These are phyloP conservation scores for Helogale parvula DNA, from an alignment of 2,113 vertebrate species.

Conservation along the genomic window DNA sequence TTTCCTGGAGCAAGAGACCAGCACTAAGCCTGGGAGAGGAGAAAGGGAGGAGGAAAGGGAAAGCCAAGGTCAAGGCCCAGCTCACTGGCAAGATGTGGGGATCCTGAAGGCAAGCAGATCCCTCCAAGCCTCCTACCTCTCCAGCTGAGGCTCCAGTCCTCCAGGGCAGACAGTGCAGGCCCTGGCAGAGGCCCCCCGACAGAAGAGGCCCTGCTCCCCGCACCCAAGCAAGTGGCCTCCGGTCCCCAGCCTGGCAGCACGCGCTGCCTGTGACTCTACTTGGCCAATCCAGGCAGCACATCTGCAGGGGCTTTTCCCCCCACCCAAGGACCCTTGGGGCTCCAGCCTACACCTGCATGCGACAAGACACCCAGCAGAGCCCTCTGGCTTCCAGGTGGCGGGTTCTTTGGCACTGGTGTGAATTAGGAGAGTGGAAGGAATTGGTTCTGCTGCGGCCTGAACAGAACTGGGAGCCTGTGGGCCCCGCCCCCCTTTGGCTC, in stretches of 20 bases:
- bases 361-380: background rate
- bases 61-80: background rate
- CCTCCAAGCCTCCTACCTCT: background rate
- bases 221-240: background rate
- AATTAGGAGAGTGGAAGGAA: background rate
- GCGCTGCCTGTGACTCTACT: background rate
- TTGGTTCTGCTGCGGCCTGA: background rate
- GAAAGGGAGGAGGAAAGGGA: slow-evolving; percentile 29
- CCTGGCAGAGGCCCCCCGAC: background rate
- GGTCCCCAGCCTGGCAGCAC: background rate
- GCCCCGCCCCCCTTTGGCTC: background rate
- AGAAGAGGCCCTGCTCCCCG: background rate
- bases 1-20: background rate
- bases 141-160: background rate
- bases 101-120: background rate
- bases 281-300: background rate
- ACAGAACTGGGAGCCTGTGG: background rate
- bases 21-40: background rate
- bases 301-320: background rate
- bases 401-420: rapidly evolving
- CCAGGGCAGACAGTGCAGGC: rapidly evolving
- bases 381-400: background rate
- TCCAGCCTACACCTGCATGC: background rate
- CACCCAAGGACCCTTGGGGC: background rate
- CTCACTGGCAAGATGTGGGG: background rate